These are phyloP conservation scores for Platyura marginata DNA, from an alignment of 1,140 invertebrate species.

Conservation along the genomic window DNA sequence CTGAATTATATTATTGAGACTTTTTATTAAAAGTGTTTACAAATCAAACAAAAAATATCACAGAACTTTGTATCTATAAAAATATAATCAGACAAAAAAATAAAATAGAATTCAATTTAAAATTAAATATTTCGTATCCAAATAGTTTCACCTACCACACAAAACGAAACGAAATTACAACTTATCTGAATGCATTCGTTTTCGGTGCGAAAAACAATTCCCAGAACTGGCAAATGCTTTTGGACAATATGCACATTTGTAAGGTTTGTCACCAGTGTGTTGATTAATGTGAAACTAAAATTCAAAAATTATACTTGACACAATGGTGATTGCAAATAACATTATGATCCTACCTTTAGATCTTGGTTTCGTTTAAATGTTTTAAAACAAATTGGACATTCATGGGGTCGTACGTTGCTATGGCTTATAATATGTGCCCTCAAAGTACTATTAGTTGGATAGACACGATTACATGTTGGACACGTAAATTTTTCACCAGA, in stretches of 20 bases:
- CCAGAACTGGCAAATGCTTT: slow-evolving; percentile 62
- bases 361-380: slow-evolving; percentile 58
- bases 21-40: no score
- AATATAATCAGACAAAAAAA: no score
- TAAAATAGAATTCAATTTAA: no score
- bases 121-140: no score
- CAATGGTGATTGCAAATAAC: slow-evolving; percentile 2
- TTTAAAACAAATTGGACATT: slow-evolving; percentile 51
- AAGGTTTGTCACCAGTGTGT: slow-evolving; percentile 62
- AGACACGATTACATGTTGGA: slow-evolving; percentile 44
- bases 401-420: slow-evolving; percentile 44
- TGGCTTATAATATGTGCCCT: slow-evolving; percentile 53
- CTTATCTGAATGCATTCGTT: slow-evolving; percentile 42
- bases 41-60: no score
- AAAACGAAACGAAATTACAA: no score
- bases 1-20: no score
- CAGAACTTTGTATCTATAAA: no score
- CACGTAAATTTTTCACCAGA: slow-evolving; percentile 42
- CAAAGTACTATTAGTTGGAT: slow-evolving; percentile 47
- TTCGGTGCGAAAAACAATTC: slow-evolving; percentile 55
- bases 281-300: slow-evolving; percentile 55
- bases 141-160: no score
- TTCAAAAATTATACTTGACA: slow-evolving; percentile 6
- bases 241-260: slow-evolving; percentile 64
- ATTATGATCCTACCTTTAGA: slow-evolving; percentile 42